Conservation (phyloP, 2,888 invertebrate genomes). For the Cantharis nigra region DNA sequence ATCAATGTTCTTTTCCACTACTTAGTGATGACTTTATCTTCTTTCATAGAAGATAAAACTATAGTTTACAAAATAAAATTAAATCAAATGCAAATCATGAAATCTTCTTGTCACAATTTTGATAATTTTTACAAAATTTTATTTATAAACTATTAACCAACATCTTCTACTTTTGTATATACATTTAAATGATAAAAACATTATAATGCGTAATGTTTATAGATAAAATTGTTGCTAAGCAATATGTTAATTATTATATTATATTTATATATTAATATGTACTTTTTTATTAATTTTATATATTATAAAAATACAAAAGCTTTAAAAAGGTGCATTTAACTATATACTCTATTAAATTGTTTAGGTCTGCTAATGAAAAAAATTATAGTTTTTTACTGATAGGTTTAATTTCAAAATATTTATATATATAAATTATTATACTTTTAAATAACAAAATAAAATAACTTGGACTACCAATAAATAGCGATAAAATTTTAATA, state of each 20-base stretch:
- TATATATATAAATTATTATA: neutral
- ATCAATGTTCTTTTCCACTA: neutral
- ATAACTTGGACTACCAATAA: neutral
- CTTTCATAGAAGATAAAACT: neutral
- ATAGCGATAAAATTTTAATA: neutral
- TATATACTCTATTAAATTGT: neutral
- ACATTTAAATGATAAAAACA: neutral
- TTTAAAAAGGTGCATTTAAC: neutral
- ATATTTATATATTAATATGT: neutral
- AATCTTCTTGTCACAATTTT: neutral
- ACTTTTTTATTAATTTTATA: neutral
- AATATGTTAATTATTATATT: slow-evolving; percentile 4
- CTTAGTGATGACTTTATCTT: neutral
- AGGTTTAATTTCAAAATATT: neutral
- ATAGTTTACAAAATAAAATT: neutral
- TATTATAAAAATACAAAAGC: neutral
- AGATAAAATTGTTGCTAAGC: slow-evolving; percentile 13
- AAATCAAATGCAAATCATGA: neutral
- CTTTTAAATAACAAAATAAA: neutral
- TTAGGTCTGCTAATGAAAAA: neutral
- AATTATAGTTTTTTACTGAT: neutral
- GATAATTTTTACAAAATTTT: neutral
- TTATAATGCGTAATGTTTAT: neutral
- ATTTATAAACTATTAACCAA: neutral
- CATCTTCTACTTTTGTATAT: neutral